Evolutionary conservation across 2,888 invertebrate genomes (phyloP).

Genomic region (Noctua pronuba): DNA sequence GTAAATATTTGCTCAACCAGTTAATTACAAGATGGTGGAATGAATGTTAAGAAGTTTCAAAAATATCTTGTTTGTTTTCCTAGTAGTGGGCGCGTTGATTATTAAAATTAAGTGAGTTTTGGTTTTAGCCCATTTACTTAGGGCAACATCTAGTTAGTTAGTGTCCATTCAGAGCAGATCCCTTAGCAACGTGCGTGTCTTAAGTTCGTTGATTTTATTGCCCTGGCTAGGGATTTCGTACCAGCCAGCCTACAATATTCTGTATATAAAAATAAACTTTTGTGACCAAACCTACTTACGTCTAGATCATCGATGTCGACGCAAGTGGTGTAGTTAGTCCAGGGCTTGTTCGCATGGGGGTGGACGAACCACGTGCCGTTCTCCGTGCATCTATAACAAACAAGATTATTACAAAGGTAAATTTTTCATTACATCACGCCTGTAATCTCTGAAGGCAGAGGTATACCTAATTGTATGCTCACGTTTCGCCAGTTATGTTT

Average conservation of each 20-base stretch:
- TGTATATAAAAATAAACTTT: too few relatives aligned
- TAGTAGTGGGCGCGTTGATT: not conserved
- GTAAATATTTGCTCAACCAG: constrained; percentile 5
- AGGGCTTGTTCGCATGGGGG: constrained; percentile 89
- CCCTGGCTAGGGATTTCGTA: not conserved
- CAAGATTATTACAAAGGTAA: not conserved
- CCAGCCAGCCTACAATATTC: not conserved
- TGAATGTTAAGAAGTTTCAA: not conserved
- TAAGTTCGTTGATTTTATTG: not conserved
- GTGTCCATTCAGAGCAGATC: not conserved
- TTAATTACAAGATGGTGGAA: constrained; percentile 10
- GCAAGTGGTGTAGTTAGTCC: constrained; percentile 94
- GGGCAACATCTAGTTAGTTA: not conserved
- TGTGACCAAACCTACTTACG: constrained; percentile 80
- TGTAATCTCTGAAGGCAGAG: too few relatives aligned
- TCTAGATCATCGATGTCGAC: constrained; percentile 91
- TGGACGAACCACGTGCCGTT: constrained; percentile 93
- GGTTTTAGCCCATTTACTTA: not conserved
- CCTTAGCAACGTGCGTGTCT: not conserved
- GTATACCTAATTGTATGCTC: too few relatives aligned
- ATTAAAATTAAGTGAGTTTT: not conserved
- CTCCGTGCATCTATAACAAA: constrained; percentile 89
- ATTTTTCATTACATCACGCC: not conserved
- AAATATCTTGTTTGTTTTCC: not conserved
- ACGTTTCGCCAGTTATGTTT: too few relatives aligned